Evolutionary conservation across 2,113 vertebrate genomes (phyloP).

Genomic region (Rhynchomys soricoides): DNA sequence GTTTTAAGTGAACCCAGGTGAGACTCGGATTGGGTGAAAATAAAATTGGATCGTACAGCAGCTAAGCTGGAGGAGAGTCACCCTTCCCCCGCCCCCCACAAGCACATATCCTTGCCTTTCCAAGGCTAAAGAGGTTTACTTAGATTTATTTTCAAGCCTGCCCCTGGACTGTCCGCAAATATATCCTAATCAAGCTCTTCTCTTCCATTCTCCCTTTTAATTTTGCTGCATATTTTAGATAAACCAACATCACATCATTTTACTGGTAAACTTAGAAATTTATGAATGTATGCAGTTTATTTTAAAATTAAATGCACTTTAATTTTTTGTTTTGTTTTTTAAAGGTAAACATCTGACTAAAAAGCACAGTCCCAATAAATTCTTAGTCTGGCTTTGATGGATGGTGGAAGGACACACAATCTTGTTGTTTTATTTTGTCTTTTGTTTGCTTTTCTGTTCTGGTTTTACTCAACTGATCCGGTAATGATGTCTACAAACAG

Average conservation of each 20-base stretch:
- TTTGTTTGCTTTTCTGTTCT: not conserved
- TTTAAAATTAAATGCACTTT: not conserved
- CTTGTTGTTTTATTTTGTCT: not conserved
- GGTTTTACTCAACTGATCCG: not conserved
- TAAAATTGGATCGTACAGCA: no score
- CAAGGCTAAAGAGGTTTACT: not conserved
- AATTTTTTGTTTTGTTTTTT: not conserved
- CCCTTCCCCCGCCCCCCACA: not conserved
- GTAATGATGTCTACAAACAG: not conserved
- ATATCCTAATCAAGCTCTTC: rapidly evolving
- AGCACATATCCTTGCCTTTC: not conserved
- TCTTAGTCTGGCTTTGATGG: not conserved
- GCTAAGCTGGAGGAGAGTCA: no score
- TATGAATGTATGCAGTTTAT: not conserved
- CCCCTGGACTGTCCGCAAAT: rapidly evolving
- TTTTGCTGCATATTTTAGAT: not conserved
- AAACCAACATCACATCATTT: not conserved
- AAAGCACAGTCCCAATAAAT: not conserved
- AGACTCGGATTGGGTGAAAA: not conserved
- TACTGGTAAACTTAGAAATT: not conserved
- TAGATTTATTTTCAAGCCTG: not conserved
- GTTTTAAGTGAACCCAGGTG: not conserved
- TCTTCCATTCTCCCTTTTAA: not conserved
- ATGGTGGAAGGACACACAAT: not conserved
- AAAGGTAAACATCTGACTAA: not conserved